Evolutionary conservation across 2,113 vertebrate species (phyloP), one percentile per base, ranked within the genome.

Genomic region (Paramisgurnus dabryanus): DNA sequence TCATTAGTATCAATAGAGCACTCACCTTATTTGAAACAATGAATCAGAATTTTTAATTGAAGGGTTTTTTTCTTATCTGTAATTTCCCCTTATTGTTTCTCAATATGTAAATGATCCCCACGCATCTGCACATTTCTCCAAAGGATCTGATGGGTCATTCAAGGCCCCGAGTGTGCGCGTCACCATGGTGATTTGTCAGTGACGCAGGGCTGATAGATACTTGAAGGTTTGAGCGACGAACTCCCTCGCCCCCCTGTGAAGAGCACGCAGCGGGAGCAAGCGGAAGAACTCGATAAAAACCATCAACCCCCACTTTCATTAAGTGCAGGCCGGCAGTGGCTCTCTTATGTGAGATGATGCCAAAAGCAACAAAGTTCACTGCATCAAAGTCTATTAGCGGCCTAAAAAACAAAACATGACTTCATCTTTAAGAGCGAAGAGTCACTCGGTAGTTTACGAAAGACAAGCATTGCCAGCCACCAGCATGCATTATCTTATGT

Each of bases 161-260:
- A 85, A 67, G 80, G 81, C 50, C 57, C 75, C 66, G 22, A 55
- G 76, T 50, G 53, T 41, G 7, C 76, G 15, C 67, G 88, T 89
- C 74, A 81, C 89, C 87, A 89, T 86, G 86, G 89, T 80, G 83
- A 90, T 87, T 86, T 17, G 43, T 83, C 77, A 82, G 83, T 81
- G 74, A 86, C 80, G 81, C 81, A 85, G 82, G 78, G 82, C 78
- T 76, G 57, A 78, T 82, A 85, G 64, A 85, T 81, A 80, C 87
- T 86, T 82, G 74, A 79, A 87, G 89, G 79, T 34, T 6, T 47
- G 60, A 68, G 47, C 63, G 22, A 41, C 6, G 65, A 34, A 47
- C 64, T 60, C 67, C 7, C 15, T 58, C 34, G 11, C 58, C 58
- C 55, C 18, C 74, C 18, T n/a, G 47, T 58, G 68, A 64, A 76